Percentiles rank a stretch among this genome's conserved stretches.
Evolutionary conservation across 2,113 vertebrate species (phyloP).

Genomic region (Centrocercus urophasianus): DNA sequence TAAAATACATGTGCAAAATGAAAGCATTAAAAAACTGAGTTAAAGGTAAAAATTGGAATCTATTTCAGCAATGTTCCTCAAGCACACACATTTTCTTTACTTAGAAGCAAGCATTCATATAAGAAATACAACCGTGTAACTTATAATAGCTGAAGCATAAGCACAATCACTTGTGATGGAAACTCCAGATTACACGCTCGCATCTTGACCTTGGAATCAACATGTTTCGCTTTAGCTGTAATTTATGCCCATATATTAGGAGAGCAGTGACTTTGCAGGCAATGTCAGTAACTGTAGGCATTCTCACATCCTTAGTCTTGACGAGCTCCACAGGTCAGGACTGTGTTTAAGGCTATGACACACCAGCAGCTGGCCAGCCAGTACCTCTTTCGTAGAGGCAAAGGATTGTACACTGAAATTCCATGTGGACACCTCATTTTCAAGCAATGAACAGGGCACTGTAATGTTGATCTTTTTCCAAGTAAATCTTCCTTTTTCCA

Average conservation of each 20-base stretch:
- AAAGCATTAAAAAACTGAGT: neutral
- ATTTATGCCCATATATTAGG: neutral
- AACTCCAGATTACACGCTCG: neutral
- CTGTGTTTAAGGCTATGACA: neutral
- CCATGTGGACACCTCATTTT: neutral
- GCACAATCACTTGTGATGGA: slow-evolving; percentile 36
- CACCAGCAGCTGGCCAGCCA: neutral
- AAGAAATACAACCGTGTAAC: slow-evolving; percentile 24
- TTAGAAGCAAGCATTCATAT: slow-evolving; percentile 42
- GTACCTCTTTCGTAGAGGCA: neutral
- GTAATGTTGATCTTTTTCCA: neutral
- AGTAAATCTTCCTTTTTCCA: neutral
- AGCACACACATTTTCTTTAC: slow-evolving; percentile 11
- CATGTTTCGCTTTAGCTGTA: neutral
- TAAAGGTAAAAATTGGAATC: neutral
- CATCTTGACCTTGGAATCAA: slow-evolving; percentile 42
- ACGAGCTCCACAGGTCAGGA: fast-evolving
- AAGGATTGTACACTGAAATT: neutral
- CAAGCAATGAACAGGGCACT: neutral
- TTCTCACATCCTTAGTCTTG: fast-evolving
- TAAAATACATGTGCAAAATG: neutral
- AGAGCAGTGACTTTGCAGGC: neutral
- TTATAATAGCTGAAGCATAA: slow-evolving; percentile 49
- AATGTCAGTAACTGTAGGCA: neutral
- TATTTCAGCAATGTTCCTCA: slow-evolving; percentile 6